phyloP scores from a whole-genome alignment of 2,888 invertebrate genomes.

The Temnothorax rugatulus region DNA sequence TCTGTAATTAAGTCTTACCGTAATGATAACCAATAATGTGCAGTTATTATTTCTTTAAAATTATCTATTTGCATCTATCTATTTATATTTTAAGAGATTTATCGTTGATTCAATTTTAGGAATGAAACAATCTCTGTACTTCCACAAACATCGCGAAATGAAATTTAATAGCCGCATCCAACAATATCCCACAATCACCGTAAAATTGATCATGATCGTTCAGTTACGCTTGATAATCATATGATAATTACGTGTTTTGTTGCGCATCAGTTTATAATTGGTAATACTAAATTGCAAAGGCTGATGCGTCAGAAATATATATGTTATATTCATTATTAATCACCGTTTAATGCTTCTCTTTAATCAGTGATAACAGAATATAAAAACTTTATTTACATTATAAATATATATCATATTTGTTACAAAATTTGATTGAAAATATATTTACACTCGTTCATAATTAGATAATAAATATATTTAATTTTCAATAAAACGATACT shows the following conservation, averaged over 20 bases:
- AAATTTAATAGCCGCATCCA: background rate
- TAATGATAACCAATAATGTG: background rate
- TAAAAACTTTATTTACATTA: background rate
- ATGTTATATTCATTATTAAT: slow-evolving; percentile 12
- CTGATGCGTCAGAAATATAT: slow-evolving; percentile 2
- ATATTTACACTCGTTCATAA: background rate
- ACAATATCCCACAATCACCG: background rate
- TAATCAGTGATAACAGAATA: background rate
- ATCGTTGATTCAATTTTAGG: background rate
- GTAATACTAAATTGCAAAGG: background rate
- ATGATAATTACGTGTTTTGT: slow-evolving; percentile 7
- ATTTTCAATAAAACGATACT: background rate
- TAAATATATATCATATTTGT: background rate
- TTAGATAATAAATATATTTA: background rate
- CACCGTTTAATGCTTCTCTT: slow-evolving; percentile 21
- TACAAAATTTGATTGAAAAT: background rate
- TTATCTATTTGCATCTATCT: background rate
- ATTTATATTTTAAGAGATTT: background rate
- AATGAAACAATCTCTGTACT: background rate
- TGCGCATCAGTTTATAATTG: slow-evolving; percentile 13
- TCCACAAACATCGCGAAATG: background rate
- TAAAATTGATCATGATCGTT: slow-evolving; percentile 1
- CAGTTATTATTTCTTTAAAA: background rate
- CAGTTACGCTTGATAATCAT: background rate
- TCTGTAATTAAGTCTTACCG: background rate